Evolutionary conservation across 2,113 vertebrate genomes (phyloP).

Genomic region (Mugil cephalus): DNA sequence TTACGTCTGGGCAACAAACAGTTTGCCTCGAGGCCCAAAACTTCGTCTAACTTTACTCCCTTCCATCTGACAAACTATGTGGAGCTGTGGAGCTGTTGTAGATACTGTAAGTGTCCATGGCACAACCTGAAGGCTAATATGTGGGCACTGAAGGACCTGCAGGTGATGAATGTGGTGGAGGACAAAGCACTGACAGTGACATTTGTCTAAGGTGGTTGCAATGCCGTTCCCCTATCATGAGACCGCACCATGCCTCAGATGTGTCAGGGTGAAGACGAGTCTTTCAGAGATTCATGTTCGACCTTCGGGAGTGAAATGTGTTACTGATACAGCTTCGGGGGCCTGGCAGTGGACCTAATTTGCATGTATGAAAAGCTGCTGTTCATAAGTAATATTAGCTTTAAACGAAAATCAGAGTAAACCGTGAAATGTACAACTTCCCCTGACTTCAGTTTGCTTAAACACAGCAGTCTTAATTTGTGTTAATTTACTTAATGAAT

Average conservation of each 20-base stretch:
- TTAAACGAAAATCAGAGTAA: too few relatives aligned
- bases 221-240: background rate
- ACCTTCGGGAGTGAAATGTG: background rate
- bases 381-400: background rate
- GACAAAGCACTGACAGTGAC: conserved; percentile 2
- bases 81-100: background rate
- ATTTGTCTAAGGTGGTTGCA: background rate
- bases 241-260: background rate
- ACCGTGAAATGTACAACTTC: too few relatives aligned
- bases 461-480: too few relatives aligned
- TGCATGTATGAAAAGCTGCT: background rate
- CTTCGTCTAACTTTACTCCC: too few relatives aligned
- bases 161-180: background rate
- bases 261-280: background rate
- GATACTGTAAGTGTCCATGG: conserved; percentile 1
- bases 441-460: too few relatives aligned
- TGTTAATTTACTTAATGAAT: too few relatives aligned
- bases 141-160: background rate
- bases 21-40: background rate
- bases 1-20: background rate
- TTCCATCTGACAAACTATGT: background rate
- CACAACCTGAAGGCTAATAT: conserved; percentile 8
- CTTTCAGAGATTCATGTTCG: background rate
- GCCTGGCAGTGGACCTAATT: too few relatives aligned
- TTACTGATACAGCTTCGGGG: background rate